Conservation (phyloP, 2,113 vertebrate genomes). For the Micromys minutus region DNA sequence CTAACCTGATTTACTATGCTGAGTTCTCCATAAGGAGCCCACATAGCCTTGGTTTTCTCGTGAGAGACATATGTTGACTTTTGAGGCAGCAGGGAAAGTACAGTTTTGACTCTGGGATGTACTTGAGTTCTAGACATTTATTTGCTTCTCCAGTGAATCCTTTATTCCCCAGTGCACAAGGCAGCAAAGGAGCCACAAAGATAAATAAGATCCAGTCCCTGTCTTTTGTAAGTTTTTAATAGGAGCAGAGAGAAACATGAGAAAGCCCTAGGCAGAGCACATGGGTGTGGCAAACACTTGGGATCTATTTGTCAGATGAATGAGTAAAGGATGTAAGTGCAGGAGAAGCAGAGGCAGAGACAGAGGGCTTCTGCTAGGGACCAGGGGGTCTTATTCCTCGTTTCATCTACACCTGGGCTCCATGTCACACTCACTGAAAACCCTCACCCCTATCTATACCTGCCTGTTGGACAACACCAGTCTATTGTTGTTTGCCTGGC, state of each 20-base stretch:
- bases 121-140: not conserved
- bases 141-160: not conserved
- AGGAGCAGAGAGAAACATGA: not conserved
- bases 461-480: not conserved
- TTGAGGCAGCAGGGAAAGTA: conserved; percentile 34
- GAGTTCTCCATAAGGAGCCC: conserved; percentile 49
- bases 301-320: conserved; percentile 25
- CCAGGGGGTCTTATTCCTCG: not conserved
- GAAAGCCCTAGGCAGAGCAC: not conserved
- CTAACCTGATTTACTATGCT: conserved; percentile 67
- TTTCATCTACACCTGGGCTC: conserved; percentile 35
- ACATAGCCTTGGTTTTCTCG: conserved; percentile 55
- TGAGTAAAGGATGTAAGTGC: not conserved
- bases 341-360: not conserved
- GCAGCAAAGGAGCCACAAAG: not conserved
- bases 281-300: not conserved
- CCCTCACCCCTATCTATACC: not conserved
- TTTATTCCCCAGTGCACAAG: not conserved
- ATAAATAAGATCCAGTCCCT: not conserved
- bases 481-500: not conserved
- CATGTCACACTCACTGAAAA: conserved; percentile 22
- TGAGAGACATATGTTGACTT: conserved; percentile 5
- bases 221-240: conserved; percentile 1
- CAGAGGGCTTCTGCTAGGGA: not conserved
- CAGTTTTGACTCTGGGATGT: conserved; percentile 37